Evolutionary conservation across 2,888 invertebrate genomes (phyloP).

Genomic region (Cephus spinipes): DNA sequence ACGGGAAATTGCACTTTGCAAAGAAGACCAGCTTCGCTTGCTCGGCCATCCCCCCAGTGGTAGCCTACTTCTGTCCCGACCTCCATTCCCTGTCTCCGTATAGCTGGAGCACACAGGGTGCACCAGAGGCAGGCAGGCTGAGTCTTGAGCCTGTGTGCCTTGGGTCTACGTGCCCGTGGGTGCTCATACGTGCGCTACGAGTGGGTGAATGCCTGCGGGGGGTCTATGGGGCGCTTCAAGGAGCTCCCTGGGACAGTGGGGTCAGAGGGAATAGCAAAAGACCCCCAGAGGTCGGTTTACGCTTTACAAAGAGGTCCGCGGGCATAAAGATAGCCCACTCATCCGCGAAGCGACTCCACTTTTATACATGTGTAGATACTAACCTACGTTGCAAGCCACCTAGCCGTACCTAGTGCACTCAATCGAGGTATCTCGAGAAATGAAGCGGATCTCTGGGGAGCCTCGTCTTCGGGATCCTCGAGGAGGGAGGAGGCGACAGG

Average conservation of each 20-base stretch:
- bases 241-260: background rate
- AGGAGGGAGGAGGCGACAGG: background rate
- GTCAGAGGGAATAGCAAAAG: background rate
- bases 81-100: conserved; percentile 14
- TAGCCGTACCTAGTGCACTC: background rate
- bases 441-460: conserved; percentile 11
- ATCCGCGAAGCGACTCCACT: conserved; percentile 23
- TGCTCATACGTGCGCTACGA: background rate
- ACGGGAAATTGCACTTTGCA: conserved; percentile 57
- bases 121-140: background rate
- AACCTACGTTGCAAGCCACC: conserved; percentile 13
- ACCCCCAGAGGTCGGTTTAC: conserved; percentile 28
- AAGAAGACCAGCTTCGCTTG: conserved; percentile 35
- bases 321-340: conserved; percentile 33
- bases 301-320: conserved; percentile 32
- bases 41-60: background rate
- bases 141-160: background rate
- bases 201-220: background rate
- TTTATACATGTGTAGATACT: conserved; percentile 18
- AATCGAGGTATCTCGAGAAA: conserved; percentile 20
- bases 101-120: background rate
- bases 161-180: background rate
- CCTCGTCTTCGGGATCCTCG: background rate
- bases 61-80: background rate
- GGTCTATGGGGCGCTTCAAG: background rate